phyloP scores from a whole-genome alignment of 92 coral and sea anemone species.

The Desmophyllum pertusum region DNA sequence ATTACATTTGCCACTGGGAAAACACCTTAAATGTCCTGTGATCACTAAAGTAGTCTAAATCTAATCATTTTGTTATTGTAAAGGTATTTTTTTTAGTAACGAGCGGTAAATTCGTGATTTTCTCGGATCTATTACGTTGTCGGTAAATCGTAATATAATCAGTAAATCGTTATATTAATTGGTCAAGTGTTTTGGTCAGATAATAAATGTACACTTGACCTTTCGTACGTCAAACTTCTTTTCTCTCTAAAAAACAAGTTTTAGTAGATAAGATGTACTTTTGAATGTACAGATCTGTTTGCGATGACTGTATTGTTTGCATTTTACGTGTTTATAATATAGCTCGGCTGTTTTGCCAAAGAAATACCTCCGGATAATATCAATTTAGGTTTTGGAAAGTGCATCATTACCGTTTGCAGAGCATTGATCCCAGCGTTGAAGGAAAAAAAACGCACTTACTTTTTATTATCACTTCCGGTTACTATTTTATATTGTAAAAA shows the following conservation, averaged over 20 bases:
- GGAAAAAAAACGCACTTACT: no score
- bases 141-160: neutral
- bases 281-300: neutral
- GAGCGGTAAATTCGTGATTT: neutral
- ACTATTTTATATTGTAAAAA: no score
- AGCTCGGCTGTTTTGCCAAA: no score
- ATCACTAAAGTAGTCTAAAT: no score
- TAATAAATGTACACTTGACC: slow-evolving; percentile 2
- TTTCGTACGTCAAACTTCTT: neutral
- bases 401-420: neutral
- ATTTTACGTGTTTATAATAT: no score
- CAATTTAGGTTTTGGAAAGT: neutral
- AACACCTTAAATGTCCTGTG: no score
- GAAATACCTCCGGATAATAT: neutral
- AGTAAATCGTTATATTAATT: neutral
- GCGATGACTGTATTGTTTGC: no score
- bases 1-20: neutral
- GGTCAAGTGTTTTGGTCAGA: neutral
- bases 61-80: neutral
- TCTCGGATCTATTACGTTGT: neutral
- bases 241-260: neutral
- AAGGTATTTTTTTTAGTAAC: no score
- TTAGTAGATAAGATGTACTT: neutral
- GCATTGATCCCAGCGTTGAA: no score
- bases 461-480: no score